These are phyloP conservation scores for Aporophyla lueneburgensis DNA, from an alignment of 2,888 invertebrate genomes.

Conservation along the genomic window DNA sequence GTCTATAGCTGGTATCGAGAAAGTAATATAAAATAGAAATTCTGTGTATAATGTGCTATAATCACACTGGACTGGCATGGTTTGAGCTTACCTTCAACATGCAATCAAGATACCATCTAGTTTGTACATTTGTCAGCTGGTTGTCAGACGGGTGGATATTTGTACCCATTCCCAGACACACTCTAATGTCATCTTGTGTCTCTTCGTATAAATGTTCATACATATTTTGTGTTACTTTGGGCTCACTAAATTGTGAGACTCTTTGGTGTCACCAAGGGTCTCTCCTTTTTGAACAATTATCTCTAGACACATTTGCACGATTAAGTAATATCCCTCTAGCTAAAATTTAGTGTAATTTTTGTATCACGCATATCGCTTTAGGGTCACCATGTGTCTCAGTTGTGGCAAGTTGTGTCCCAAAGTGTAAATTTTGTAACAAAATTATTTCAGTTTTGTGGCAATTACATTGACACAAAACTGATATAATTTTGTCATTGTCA, in stretches of 20 bases:
- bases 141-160: neutral
- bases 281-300: too few relatives aligned
- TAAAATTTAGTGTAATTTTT: neutral
- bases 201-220: neutral
- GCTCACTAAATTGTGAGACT: neutral
- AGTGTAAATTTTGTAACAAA: neutral
- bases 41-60: constrained; percentile 63
- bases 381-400: neutral
- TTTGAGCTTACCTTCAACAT: constrained; percentile 18
- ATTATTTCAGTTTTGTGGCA: neutral
- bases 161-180: neutral
- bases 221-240: neutral
- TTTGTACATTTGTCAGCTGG: neutral
- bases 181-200: neutral
- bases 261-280: neutral
- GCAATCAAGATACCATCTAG: constrained; percentile 24
- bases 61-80: constrained; percentile 51
- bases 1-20: constrained; percentile 53
- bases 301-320: too few relatives aligned
- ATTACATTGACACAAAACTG: too few relatives aligned
- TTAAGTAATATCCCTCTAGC: too few relatives aligned
- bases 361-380: neutral
- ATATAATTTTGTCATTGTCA: too few relatives aligned
- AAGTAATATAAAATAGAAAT: constrained; percentile 72
- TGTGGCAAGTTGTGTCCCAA: neutral